These are phyloP conservation scores for Cichlasoma orientale DNA, from an alignment of 2,797 vertebrate genomes.

Conservation along the genomic window DNA sequence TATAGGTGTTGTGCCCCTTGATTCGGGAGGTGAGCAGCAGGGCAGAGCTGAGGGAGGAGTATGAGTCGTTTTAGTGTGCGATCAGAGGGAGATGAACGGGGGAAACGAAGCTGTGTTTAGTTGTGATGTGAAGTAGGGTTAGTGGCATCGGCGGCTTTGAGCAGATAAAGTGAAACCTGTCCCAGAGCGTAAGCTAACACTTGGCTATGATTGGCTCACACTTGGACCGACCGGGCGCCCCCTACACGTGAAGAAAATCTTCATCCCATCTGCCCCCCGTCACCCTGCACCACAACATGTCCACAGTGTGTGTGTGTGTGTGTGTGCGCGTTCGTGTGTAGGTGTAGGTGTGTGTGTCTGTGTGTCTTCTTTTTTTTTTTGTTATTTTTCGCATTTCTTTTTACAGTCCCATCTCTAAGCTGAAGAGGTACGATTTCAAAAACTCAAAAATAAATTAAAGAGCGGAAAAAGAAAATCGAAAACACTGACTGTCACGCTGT, in stretches of 20 bases:
- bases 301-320: conserved; percentile 15
- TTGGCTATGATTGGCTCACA: neutral
- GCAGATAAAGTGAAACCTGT: neutral
- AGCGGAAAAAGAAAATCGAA: conserved; percentile 27
- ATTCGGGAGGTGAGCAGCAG: conserved; percentile 60
- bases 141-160: neutral
- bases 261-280: neutral
- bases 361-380: conserved; percentile 27
- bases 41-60: conserved; percentile 45
- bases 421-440: conserved; percentile 62
- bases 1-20: conserved; percentile 66
- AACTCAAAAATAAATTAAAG: conserved; percentile 65
- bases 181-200: neutral
- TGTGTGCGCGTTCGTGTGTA: neutral
- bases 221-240: conserved; percentile 13
- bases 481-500: conserved; percentile 52
- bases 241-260: neutral
- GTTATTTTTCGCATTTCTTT: conserved; percentile 44
- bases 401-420: conserved; percentile 70
- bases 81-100: neutral
- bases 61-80: conserved; percentile 19
- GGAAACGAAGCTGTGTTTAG: neutral
- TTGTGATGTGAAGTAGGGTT: neutral
- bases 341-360: conserved; percentile 38
- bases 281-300: conserved; percentile 45